Percentiles rank a stretch among this genome's conserved stretches.
Evolutionary conservation across 2,797 vertebrate genomes (phyloP).

Genomic region (Spheniscus humboldti): DNA sequence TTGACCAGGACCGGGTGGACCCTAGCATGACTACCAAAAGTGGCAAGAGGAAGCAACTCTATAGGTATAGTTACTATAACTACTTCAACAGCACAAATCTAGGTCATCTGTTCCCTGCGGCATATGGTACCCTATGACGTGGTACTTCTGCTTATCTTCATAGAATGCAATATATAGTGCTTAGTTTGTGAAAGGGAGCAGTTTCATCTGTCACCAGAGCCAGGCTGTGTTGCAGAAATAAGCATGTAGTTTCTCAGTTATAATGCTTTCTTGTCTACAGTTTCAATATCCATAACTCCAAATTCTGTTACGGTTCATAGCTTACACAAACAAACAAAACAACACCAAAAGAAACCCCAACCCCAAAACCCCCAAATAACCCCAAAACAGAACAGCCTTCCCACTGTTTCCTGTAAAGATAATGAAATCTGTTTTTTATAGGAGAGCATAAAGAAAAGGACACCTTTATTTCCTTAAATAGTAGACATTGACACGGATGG

Average conservation of each 20-base stretch:
- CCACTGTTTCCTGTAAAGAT: not conserved
- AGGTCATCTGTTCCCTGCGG: not conserved
- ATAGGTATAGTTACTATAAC: constrained; percentile 79
- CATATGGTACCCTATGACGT: not conserved
- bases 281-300: not conserved
- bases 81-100: not conserved
- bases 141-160: not conserved
- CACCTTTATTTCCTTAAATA: not conserved
- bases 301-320: not conserved
- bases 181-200: not conserved
- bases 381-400: not conserved
- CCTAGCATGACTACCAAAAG: constrained; percentile 73
- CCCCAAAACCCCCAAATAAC: too few species aligned
- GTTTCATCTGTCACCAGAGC: not conserved
- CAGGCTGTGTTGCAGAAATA: not conserved
- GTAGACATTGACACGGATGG: not conserved
- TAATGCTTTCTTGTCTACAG: not conserved
- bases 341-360: not conserved
- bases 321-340: not conserved
- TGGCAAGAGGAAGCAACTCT: constrained; percentile 94
- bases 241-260: not conserved
- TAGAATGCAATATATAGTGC: not conserved
- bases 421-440: not conserved
- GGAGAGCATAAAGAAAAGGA: not conserved
- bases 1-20: constrained; percentile 89